These are phyloP conservation scores for Nibea coibor DNA, from an alignment of 2,113 vertebrate species.

Conservation along the genomic window DNA sequence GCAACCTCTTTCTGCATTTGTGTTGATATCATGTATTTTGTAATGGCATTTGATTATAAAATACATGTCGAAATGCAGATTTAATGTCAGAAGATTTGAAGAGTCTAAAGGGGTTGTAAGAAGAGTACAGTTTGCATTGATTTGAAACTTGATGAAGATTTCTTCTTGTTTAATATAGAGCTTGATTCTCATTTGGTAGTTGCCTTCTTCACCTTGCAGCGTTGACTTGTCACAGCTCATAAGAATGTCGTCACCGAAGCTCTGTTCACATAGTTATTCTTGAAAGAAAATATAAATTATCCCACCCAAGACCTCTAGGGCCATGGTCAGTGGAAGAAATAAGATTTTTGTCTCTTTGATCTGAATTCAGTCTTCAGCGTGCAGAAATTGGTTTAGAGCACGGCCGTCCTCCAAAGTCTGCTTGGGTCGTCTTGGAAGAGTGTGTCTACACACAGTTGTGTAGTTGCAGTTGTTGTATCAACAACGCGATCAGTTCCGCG, in stretches of 20 bases:
- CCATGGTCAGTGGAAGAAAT: slow-evolving; percentile 38
- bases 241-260: slow-evolving; percentile 13
- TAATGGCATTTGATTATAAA: slow-evolving; percentile 15
- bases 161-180: slow-evolving; percentile 26
- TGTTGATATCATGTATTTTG: slow-evolving; percentile 39
- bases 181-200: slow-evolving; percentile 19
- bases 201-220: slow-evolving; percentile 20
- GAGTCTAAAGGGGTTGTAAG: neutral
- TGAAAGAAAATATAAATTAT: slow-evolving; percentile 26
- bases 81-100: slow-evolving; percentile 24
- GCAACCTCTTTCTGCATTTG: slow-evolving; percentile 4
- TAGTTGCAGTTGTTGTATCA: slow-evolving; percentile 1
- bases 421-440: slow-evolving; percentile 28
- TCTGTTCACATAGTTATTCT: slow-evolving; percentile 17
- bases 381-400: slow-evolving; percentile 7
- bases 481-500: neutral
- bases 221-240: slow-evolving; percentile 16
- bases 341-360: slow-evolving; percentile 1
- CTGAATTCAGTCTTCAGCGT: slow-evolving; percentile 35
- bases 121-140: slow-evolving; percentile 1
- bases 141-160: slow-evolving; percentile 22
- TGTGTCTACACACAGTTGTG: neutral
- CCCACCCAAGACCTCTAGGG: slow-evolving; percentile 4
- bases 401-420: slow-evolving; percentile 31
- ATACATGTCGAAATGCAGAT: slow-evolving; percentile 44